Percentiles rank a stretch among this genome's conserved stretches.
Evolutionary conservation across 2,113 vertebrate genomes (phyloP).

Genomic region (Fregata magnificens): DNA sequence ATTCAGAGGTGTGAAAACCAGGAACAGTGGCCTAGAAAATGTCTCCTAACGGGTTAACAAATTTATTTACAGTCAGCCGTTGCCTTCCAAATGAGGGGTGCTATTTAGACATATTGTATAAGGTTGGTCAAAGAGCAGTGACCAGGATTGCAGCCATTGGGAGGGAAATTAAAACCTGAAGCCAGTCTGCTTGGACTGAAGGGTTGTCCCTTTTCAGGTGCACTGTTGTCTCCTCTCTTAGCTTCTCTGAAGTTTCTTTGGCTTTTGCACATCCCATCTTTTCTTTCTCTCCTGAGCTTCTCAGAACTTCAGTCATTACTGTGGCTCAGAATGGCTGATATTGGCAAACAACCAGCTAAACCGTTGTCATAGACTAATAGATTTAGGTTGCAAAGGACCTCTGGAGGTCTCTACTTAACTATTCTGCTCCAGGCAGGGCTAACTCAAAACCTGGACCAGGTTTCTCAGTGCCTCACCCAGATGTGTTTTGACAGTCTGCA

Average conservation of each 20-base stretch:
- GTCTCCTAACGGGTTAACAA: neutral
- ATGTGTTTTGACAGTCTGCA: neutral
- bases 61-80: neutral
- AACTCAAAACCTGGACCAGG: neutral
- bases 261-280: neutral
- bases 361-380: neutral
- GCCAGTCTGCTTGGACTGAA: neutral
- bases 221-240: neutral
- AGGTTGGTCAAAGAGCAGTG: neutral
- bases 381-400: neutral
- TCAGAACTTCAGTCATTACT: neutral
- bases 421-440: neutral
- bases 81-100: neutral
- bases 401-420: neutral
- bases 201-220: neutral
- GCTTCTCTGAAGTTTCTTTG: neutral
- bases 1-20: neutral
- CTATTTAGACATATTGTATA: neutral
- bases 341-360: neutral
- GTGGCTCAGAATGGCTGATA: neutral
- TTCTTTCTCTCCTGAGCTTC: neutral
- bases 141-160: neutral
- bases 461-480: neutral
- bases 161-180: neutral
- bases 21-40: neutral